phyloP scores from a whole-genome alignment of 2,113 vertebrate species.

The Podarcis muralis region DNA sequence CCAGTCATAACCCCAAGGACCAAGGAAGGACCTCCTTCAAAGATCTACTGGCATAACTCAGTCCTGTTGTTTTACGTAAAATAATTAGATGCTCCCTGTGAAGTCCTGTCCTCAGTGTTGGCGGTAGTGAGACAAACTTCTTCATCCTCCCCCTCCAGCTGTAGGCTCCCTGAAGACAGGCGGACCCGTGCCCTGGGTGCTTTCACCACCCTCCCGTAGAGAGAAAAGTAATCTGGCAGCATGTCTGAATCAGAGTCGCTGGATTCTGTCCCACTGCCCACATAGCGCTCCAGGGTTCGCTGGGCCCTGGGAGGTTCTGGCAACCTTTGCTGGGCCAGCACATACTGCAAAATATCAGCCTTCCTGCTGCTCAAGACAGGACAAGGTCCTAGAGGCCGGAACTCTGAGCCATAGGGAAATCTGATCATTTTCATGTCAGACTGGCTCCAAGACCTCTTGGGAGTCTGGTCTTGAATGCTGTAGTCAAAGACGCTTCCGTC shows the following conservation, averaged over 20 bases:
- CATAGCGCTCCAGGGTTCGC: constrained; percentile 66
- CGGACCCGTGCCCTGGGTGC: constrained; percentile 82
- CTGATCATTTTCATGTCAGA: constrained; percentile 85
- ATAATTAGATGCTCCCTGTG: constrained; percentile 60
- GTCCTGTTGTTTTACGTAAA: constrained; percentile 45
- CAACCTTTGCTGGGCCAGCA: constrained; percentile 73
- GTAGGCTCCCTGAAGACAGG: constrained; percentile 92
- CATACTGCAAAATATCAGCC: constrained; percentile 56
- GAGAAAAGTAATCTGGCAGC: constrained; percentile 79
- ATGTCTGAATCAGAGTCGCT: constrained; percentile 90
- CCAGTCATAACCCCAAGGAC: background rate
- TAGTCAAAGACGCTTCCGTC: constrained; percentile 78
- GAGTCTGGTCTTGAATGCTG: constrained; percentile 80
- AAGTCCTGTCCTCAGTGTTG: constrained; percentile 53
- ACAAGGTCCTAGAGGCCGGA: constrained; percentile 88
- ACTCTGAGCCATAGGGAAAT: constrained; percentile 85
- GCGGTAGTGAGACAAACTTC: constrained; percentile 54
- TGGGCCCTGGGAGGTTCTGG: constrained; percentile 63
- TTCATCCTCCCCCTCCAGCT: constrained; percentile 90
- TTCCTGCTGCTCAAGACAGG: constrained; percentile 81
- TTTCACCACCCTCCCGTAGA: constrained; percentile 73
- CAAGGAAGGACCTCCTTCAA: background rate
- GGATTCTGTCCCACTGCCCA: constrained; percentile 81
- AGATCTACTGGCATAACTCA: background rate
- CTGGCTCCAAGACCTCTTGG: constrained; percentile 87